Conservation (phyloP, 64 coral and sea anemone genomes). For the Orbicella faveolata region DNA sequence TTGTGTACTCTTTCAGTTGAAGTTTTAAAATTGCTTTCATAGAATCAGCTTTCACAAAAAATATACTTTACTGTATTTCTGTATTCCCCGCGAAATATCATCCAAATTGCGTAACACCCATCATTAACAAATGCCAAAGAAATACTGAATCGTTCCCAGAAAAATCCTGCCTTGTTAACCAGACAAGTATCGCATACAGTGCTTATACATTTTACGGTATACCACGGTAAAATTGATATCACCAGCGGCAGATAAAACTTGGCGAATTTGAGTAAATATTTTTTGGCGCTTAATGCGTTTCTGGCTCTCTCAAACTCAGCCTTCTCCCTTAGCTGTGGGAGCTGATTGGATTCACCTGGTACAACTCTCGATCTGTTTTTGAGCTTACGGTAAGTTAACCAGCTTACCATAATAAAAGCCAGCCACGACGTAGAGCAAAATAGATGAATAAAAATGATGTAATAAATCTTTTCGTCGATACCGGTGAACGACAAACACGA, state of each 20-base stretch:
- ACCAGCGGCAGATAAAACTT: background rate
- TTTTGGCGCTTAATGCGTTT: background rate
- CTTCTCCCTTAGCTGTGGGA: background rate
- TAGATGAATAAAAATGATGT: background rate
- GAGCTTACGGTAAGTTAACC: conserved; percentile 36
- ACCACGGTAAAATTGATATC: conserved; percentile 16
- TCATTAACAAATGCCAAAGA: background rate
- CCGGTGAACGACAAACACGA: background rate
- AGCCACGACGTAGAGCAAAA: conserved; percentile 15
- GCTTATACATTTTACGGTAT: background rate
- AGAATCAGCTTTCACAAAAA: background rate
- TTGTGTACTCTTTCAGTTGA: too few relatives aligned
- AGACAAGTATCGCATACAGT: background rate
- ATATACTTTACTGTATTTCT: background rate
- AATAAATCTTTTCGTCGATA: background rate
- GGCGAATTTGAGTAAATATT: background rate
- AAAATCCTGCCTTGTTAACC: conserved; percentile 14
- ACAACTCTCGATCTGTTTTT: background rate
- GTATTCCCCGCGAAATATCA: background rate
- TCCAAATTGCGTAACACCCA: background rate
- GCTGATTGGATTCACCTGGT: background rate
- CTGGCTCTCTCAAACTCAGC: conserved; percentile 11
- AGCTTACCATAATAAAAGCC: background rate
- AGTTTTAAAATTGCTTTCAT: too few relatives aligned
- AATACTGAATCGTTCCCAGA: conserved; percentile 2